phyloP scores from a whole-genome alignment of 2,113 vertebrate species.

The Podarcis muralis region DNA sequence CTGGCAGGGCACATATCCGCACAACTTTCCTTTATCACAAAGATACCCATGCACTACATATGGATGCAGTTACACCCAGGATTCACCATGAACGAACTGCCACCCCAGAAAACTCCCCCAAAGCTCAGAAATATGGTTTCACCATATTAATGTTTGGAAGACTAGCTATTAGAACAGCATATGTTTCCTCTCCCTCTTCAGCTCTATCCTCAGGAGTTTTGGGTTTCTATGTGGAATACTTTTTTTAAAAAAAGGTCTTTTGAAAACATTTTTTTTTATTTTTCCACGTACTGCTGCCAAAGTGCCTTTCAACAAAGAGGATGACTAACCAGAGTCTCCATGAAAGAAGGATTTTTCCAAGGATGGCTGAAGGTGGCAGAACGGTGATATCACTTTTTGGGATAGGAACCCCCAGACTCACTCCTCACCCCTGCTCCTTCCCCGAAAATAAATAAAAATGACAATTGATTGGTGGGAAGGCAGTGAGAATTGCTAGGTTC shows the following conservation, averaged over 20 bases:
- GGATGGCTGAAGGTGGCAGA: slow-evolving; percentile 52
- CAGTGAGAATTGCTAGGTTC: not conserved
- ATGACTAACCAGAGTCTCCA: slow-evolving; percentile 73
- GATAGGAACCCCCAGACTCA: slow-evolving; percentile 21
- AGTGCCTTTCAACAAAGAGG: slow-evolving; percentile 71
- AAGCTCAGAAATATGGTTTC: slow-evolving; percentile 3
- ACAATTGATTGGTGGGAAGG: not conserved
- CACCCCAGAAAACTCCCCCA: fast-evolving
- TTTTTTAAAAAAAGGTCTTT: slow-evolving; percentile 31
- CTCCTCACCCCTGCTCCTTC: not conserved
- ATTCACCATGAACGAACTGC: fast-evolving
- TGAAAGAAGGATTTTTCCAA: slow-evolving; percentile 66
- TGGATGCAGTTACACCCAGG: not conserved
- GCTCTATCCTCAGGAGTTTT: not conserved
- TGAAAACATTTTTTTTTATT: slow-evolving; percentile 62
- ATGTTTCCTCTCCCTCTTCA: not conserved
- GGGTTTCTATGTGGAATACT: slow-evolving; percentile 21
- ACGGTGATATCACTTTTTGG: slow-evolving; percentile 74
- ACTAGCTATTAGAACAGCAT: not conserved
- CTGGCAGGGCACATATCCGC: not conserved
- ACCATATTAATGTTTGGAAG: not conserved
- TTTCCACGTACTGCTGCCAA: slow-evolving; percentile 74
- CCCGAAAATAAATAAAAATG: not conserved
- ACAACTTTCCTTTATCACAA: fast-evolving
- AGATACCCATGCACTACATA: not conserved